These are phyloP conservation scores for Spilarctia lutea DNA, from an alignment of 2,888 invertebrate genomes.

Conservation along the genomic window DNA sequence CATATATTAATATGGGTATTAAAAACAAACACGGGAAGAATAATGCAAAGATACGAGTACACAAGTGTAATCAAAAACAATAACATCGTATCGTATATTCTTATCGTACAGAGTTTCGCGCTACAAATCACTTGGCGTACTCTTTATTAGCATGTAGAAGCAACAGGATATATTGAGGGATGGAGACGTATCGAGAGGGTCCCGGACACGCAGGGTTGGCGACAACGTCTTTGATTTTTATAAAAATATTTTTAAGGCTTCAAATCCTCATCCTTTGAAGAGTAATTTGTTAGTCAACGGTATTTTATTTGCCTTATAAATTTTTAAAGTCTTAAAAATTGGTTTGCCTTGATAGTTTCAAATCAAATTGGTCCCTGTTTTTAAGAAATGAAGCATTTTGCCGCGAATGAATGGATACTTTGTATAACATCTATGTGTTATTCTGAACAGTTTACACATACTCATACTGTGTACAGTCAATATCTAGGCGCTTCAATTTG, in stretches of 20 bases:
- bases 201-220: conserved; percentile 52
- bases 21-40: neutral
- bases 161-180: conserved; percentile 84
- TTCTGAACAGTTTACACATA: conserved; percentile 22
- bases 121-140: conserved; percentile 77
- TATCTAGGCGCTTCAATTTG: conserved; percentile 27
- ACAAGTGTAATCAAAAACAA: conserved; percentile 49
- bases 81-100: conserved; percentile 37
- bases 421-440: conserved; percentile 33
- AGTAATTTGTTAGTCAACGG: too few relatives aligned
- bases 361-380: neutral
- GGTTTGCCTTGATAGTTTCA: neutral
- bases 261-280: neutral
- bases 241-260: neutral
- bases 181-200: conserved; percentile 74
- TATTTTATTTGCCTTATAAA: neutral
- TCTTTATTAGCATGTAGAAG: conserved; percentile 83
- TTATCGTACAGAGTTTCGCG: conserved; percentile 49
- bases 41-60: conserved; percentile 30
- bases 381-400: neutral
- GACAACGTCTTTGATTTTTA: neutral
- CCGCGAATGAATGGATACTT: conserved; percentile 12
- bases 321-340: neutral
- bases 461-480: conserved; percentile 33
- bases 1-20: neutral